Percentiles rank a stretch among this genome's conserved stretches.
Conservation (phyloP, 1,140 invertebrate genomes). For the Marisa cornuarietis region DNA sequence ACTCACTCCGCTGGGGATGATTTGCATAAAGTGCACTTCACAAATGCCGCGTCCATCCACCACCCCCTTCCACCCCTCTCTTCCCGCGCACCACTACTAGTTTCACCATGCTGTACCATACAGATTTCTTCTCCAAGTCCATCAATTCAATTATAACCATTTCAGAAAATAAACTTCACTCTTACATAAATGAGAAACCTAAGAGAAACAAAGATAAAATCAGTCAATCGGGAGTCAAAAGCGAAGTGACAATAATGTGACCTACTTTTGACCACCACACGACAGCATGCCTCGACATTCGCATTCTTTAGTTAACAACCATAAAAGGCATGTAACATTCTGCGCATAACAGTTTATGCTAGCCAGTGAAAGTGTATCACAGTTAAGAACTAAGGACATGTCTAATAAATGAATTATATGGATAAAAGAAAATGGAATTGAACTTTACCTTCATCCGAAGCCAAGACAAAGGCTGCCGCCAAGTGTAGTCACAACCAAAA, state of each 20-base stretch:
- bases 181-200: no score
- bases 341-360: no score
- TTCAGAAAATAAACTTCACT: no score
- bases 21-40: constrained; percentile 43
- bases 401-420: neutral
- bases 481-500: constrained; percentile 9
- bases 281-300: no score
- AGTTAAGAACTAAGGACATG: no score
- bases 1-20: constrained; percentile 47
- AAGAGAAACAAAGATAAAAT: no score
- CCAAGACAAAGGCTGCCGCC: constrained; percentile 20
- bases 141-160: no score
- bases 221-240: neutral
- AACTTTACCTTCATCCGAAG: constrained; percentile 7
- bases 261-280: constrained; percentile 11
- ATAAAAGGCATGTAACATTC: no score
- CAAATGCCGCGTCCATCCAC: neutral
- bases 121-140: no score
- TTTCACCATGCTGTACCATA: no score
- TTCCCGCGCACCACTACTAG: constrained; percentile 2
- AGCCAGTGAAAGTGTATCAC: no score
- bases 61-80: neutral
- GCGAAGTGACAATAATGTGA: neutral
- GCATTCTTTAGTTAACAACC: no score
- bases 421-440: neutral